phyloP scores from a whole-genome alignment of 2,888 invertebrate species.

The Dicycla oo region DNA sequence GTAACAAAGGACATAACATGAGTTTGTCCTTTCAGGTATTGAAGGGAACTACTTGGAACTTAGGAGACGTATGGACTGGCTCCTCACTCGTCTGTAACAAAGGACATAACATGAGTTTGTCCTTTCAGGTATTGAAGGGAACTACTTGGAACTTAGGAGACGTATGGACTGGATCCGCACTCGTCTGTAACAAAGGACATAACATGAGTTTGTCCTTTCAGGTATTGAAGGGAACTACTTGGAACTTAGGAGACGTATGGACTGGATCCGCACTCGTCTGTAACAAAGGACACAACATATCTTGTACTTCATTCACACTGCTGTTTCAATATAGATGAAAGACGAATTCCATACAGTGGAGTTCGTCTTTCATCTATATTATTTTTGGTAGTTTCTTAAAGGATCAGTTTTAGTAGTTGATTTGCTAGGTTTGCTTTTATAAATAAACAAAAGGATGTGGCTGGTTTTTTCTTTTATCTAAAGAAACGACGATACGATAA shows the following conservation, averaged over 20 bases:
- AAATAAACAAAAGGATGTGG: constrained; percentile 12
- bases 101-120: constrained; percentile 10
- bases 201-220: constrained; percentile 13
- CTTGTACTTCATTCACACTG: too few species aligned
- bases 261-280: neutral
- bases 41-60: constrained; percentile 9
- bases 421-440: neutral
- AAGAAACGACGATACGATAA: neutral
- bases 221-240: constrained; percentile 15
- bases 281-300: constrained; percentile 13
- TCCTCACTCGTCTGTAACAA: constrained; percentile 1
- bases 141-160: constrained; percentile 5
- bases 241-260: constrained; percentile 1
- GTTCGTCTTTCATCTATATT: constrained; percentile 4
- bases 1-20: constrained; percentile 7
- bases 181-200: constrained; percentile 8
- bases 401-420: neutral
- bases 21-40: constrained; percentile 18
- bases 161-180: neutral
- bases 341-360: too few species aligned
- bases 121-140: constrained; percentile 16
- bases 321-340: too few species aligned
- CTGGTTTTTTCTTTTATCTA: neutral
- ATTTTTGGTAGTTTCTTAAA: neutral
- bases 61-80: neutral